Evolutionary conservation across 2,113 vertebrate species (phyloP).

Genomic region (Etheostoma spectabile): DNA sequence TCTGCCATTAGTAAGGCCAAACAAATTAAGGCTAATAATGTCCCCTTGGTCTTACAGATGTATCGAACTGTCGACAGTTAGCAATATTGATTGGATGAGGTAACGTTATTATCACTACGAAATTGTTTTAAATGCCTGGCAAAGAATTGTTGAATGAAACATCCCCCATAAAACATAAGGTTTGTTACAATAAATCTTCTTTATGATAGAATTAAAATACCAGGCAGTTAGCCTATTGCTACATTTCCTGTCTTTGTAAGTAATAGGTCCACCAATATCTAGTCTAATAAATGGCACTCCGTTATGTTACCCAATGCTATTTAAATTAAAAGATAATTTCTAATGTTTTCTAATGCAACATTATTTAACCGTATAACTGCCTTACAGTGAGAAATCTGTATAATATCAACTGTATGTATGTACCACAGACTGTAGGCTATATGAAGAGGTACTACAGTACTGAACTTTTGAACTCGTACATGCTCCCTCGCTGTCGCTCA

Average conservation of each 20-base stretch:
- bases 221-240: background rate
- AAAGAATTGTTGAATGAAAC: background rate
- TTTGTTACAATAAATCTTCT: background rate
- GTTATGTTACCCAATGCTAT: background rate
- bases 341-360: background rate
- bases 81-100: background rate
- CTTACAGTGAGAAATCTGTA: background rate
- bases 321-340: background rate
- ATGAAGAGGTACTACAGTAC: background rate
- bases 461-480: conserved; percentile 71
- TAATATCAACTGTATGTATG: too few relatives aligned
- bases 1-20: background rate
- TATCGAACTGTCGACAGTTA: background rate
- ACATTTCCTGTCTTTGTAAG: background rate
- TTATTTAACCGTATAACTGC: background rate
- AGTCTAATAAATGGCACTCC: background rate
- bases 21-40: background rate
- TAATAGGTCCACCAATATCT: background rate
- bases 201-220: background rate
- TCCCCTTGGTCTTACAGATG: background rate
- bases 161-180: background rate
- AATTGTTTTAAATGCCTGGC: background rate
- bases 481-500: conserved; percentile 19
- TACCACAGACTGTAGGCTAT: too few relatives aligned
- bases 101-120: background rate